Evolutionary conservation across 2,888 invertebrate genomes (phyloP), one percentile per base, ranked within the genome.

Genomic region (Megaustenia siamemsis): DNA sequence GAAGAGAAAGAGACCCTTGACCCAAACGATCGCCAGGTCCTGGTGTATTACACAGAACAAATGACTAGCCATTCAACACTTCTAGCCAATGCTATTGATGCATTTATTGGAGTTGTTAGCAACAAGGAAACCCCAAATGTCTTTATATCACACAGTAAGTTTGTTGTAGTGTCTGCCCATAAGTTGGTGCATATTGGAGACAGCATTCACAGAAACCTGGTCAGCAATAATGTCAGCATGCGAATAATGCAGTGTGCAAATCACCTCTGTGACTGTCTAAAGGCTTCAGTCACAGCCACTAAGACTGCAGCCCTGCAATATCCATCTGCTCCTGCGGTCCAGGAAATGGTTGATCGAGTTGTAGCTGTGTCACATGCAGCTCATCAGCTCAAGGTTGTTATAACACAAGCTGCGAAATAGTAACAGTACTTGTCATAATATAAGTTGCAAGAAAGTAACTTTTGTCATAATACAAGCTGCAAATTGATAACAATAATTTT

Each of bases 151-250:
- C 97, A 98, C 93, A 97, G 97, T 81, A 98, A 98, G 94, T 98
- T 98, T 94, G 98, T 99, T 18, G 97, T 98, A 56, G 95, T 99
- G 77, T 97, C 97, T 93, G 98, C 98, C 43, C 98, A 98, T 93
- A 96, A 98, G 93, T 95, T 99, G 92, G 97, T 99, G 35, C 97
- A 97, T 93, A 98, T 98, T 86, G 98, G 98, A 79, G 98, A 99
- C 94, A 97, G 97, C 77, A 97, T 98, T 45, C 96, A 98, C 93
- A 96, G 97, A 90, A 97, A 97, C 94, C 96, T 98, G 69, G 95
- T 96, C 45, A 96, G 96, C 91, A 95, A 96, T 83, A 96, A 96
- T 87, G 94, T 97, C 75, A 96, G 96, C 91, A 95, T 96, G 76
- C 95, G 90, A 71, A 90, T 93, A 49, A 92, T 92, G 89, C 89